Conservation (phyloP, 30 jellyfish, hydroid and myxozoan species). For the Clytia hemisphaerica region DNA sequence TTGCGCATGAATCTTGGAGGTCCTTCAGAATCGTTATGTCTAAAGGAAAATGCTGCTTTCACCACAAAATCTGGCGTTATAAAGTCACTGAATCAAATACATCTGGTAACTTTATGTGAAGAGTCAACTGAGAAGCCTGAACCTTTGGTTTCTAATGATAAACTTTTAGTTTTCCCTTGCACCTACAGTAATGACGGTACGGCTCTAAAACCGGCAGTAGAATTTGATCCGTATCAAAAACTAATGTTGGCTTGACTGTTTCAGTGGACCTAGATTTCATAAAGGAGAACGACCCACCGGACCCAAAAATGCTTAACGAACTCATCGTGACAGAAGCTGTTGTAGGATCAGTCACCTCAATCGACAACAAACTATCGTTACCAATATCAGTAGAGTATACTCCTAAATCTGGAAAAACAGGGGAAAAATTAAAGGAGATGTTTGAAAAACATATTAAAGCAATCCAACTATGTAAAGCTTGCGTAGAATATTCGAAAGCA, state of each 20-base stretch:
- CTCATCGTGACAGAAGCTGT: conserved; percentile 18
- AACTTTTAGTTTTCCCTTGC: conserved; percentile 9
- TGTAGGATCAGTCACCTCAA: conserved; percentile 9
- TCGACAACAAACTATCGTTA: conserved; percentile 14
- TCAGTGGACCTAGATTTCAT: conserved; percentile 16
- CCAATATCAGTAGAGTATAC: conserved; percentile 12
- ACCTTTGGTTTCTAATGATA: neutral
- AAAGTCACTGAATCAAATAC: neutral
- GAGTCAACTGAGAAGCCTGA: neutral
- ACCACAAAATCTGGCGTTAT: conserved; percentile 28
- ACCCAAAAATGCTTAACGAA: conserved; percentile 1
- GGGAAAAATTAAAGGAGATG: neutral
- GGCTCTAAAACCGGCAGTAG: no score
- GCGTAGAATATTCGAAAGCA: conserved; percentile 23
- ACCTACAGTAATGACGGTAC: no score
- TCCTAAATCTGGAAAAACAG: conserved; percentile 25
- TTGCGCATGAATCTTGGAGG: conserved; percentile 30
- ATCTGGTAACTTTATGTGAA: conserved; percentile 9
- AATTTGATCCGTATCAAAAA: no score
- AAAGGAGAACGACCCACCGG: conserved; percentile 5
- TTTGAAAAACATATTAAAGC: neutral
- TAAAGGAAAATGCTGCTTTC: conserved; percentile 5
- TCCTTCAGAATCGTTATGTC: conserved; percentile 25
- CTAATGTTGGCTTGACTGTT: conserved; percentile 1
- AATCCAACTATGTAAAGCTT: conserved; percentile 19